These are phyloP conservation scores for Drosophila greeni DNA, from an alignment of 2,888 invertebrate species.

Conservation along the genomic window DNA sequence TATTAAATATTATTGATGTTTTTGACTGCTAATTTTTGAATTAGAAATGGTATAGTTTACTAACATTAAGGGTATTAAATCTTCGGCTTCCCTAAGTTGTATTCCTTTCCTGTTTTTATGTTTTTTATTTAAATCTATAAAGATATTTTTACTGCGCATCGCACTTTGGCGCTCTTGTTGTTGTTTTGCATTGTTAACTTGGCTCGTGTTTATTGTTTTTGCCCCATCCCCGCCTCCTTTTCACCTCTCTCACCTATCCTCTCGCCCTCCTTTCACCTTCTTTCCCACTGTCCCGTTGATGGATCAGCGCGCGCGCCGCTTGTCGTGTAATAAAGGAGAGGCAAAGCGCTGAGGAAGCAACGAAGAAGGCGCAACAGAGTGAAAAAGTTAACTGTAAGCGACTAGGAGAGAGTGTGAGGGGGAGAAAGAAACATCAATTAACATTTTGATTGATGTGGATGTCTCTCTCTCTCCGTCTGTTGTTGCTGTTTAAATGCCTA, in stretches of 20 bases:
- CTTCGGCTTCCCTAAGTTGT: too few species aligned
- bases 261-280: constrained; percentile 13
- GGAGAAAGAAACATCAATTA: constrained; percentile 57
- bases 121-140: constrained; percentile 45
- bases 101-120: not conserved
- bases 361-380: constrained; percentile 34
- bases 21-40: too few species aligned
- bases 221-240: not conserved
- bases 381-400: constrained; percentile 40
- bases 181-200: constrained; percentile 44
- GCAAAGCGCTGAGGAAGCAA: constrained; percentile 4
- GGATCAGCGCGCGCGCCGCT: constrained; percentile 68
- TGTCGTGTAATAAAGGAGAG: constrained; percentile 62
- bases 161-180: constrained; percentile 30
- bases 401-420: constrained; percentile 10
- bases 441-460: constrained; percentile 67
- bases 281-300: constrained; percentile 42
- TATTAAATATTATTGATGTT: not conserved
- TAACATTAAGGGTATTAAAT: too few species aligned
- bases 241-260: constrained; percentile 1
- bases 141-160: constrained; percentile 50
- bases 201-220: constrained; percentile 51
- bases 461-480: constrained; percentile 31
- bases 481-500: constrained; percentile 54
- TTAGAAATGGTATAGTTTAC: too few species aligned